Conservation (phyloP, 1,140 invertebrate species). For the Drosophila aff. region DNA sequence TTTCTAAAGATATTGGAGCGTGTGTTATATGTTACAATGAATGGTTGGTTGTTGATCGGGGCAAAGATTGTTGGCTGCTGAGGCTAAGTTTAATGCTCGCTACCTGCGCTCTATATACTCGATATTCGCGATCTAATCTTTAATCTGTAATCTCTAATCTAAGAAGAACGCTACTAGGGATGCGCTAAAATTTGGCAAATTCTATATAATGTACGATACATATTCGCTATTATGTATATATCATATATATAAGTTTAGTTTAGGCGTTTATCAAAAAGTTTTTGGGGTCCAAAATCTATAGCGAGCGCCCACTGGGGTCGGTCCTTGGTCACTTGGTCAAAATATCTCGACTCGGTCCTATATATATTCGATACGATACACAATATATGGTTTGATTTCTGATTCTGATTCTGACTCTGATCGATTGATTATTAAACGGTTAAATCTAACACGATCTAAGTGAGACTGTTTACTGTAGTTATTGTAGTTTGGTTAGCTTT, state of each 20-base stretch:
- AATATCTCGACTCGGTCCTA: constrained; percentile 54
- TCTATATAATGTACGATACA: constrained; percentile 64
- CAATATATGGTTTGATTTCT: constrained; percentile 43
- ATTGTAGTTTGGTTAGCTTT: constrained; percentile 19
- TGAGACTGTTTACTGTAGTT: constrained; percentile 31
- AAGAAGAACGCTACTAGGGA: constrained; percentile 54
- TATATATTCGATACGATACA: constrained; percentile 70
- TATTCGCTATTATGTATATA: constrained; percentile 24
- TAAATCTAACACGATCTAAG: constrained; percentile 31
- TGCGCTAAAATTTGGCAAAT: constrained; percentile 78
- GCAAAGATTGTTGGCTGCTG: constrained; percentile 22
- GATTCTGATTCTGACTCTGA: constrained; percentile 16
- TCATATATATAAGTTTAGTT: constrained; percentile 23
- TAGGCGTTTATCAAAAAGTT: constrained; percentile 49
- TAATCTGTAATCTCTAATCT: constrained; percentile 40
- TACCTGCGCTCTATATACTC: constrained; percentile 50
- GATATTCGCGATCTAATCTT: constrained; percentile 37
- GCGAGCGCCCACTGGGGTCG: constrained; percentile 56
- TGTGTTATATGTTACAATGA: constrained; percentile 60
- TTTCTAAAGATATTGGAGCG: constrained; percentile 50
- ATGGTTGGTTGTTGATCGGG: constrained; percentile 19
- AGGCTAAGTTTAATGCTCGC: constrained; percentile 27
- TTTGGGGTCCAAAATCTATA: constrained; percentile 57
- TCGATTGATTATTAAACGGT: constrained; percentile 36
- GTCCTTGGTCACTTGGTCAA: constrained; percentile 76